phyloP scores from a whole-genome alignment of 1,140 invertebrate species.

The Diachasma alloeum region DNA sequence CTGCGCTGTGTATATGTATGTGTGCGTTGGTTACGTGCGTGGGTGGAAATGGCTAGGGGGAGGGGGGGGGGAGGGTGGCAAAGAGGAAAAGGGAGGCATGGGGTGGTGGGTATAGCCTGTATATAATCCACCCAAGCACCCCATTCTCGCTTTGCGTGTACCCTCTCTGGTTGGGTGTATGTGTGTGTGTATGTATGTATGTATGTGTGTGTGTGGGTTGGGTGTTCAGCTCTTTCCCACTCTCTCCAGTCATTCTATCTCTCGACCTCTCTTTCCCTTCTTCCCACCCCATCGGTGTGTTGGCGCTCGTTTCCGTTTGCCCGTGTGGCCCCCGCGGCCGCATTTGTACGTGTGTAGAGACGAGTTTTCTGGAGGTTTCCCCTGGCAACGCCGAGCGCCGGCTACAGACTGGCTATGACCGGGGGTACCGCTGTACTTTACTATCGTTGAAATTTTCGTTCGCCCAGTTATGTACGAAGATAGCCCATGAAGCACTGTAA shows the following conservation, averaged over 20 bases:
- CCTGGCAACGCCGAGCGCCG: constrained; percentile 59
- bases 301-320: constrained; percentile 22
- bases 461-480: neutral
- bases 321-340: constrained; percentile 29
- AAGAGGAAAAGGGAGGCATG: constrained; percentile 3
- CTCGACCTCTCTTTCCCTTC: neutral
- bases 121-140: constrained; percentile 2
- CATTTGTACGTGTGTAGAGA: constrained; percentile 45
- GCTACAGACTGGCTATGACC: constrained; percentile 31
- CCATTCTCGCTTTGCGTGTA: constrained; percentile 22
- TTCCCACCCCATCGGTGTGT: constrained; percentile 10
- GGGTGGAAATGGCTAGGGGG: constrained; percentile 5
- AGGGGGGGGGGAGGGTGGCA: neutral
- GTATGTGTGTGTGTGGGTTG: neutral
- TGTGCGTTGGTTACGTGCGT: constrained; percentile 35
- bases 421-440: neutral
- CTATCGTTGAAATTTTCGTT: neutral
- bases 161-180: constrained; percentile 6
- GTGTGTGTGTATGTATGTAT: neutral
- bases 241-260: constrained; percentile 16
- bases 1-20: constrained; percentile 13
- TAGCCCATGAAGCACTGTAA: neutral
- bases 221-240: neutral
- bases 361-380: constrained; percentile 65
- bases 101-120: neutral